A percentile compares a stretch with the other conserved stretches of the same genome.
phyloP scores from a whole-genome alignment of 2,797 vertebrate genomes.

The Melanotaenia nigrans region DNA sequence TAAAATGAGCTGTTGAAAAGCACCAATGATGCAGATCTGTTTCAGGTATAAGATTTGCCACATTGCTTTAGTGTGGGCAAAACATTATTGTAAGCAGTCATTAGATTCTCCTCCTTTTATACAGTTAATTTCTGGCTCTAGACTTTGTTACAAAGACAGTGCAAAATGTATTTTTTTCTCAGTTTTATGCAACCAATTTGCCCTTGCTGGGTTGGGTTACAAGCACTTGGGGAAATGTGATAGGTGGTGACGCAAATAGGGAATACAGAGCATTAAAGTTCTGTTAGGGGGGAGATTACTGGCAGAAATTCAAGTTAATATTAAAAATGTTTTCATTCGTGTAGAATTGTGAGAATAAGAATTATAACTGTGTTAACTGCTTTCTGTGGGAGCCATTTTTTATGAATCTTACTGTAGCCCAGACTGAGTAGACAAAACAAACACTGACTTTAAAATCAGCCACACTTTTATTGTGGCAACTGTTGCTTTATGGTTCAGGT shows the following conservation, averaged over 20 bases:
- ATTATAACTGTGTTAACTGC: background rate
- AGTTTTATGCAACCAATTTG: constrained; percentile 27
- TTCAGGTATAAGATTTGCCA: constrained; percentile 39
- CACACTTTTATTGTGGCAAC: background rate
- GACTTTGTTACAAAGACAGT: constrained; percentile 13
- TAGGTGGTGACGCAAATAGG: background rate
- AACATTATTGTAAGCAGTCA: constrained; percentile 35
- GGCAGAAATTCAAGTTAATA: background rate
- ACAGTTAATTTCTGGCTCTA: constrained; percentile 34
- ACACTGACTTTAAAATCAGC: background rate
- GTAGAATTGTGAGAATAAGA: background rate
- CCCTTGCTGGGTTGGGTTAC: constrained; percentile 10
- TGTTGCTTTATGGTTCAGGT: background rate
- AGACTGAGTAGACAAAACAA: background rate
- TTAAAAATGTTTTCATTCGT: background rate
- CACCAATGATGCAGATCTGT: constrained; percentile 42
- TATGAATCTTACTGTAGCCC: background rate
- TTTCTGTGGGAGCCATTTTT: background rate
- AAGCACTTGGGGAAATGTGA: constrained; percentile 14
- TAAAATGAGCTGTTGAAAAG: constrained; percentile 74
- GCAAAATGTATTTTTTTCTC: constrained; percentile 9
- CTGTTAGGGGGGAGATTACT: background rate
- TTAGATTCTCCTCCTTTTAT: constrained; percentile 38
- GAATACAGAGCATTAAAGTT: background rate
- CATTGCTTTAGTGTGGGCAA: constrained; percentile 27